These are phyloP conservation scores for Petrosia ficiformis DNA, from an alignment of 37 sponge, comb jelly and placozoan species.

Conservation along the genomic window DNA sequence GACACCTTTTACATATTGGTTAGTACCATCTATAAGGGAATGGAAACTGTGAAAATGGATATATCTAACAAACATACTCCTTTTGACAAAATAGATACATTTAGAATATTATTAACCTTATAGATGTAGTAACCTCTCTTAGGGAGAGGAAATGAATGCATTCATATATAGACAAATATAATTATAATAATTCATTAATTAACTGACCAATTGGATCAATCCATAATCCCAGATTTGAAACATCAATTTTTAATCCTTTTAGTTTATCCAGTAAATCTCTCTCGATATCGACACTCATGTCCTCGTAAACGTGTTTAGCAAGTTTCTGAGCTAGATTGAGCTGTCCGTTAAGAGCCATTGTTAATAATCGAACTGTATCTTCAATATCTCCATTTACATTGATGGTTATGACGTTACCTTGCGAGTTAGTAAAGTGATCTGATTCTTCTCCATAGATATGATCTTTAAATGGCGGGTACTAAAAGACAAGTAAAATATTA, in stretches of 20 bases:
- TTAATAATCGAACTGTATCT: slow-evolving; percentile 21
- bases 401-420: slow-evolving; percentile 10
- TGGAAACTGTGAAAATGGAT: neutral
- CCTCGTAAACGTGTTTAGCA: slow-evolving; percentile 19
- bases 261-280: neutral
- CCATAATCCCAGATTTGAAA: slow-evolving; percentile 42
- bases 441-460: slow-evolving; percentile 53
- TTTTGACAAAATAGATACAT: neutral
- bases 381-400: neutral
- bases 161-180: no score
- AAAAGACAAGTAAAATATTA: neutral
- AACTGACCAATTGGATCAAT: slow-evolving; percentile 70
- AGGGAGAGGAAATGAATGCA: neutral
- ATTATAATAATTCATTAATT: slow-evolving; percentile 3
- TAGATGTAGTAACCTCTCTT: no score
- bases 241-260: slow-evolving; percentile 3
- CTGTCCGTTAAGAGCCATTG: slow-evolving; percentile 7
- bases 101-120: neutral
- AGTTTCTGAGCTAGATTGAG: slow-evolving; percentile 2
- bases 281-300: neutral
- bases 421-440: neutral
- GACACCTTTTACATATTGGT: slow-evolving; percentile 27
- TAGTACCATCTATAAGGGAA: slow-evolving; percentile 31
- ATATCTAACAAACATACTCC: neutral
- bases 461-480: slow-evolving; percentile 31